Conservation (phyloP, 2,113 vertebrate genomes). For the Muntiacus reevesi region DNA sequence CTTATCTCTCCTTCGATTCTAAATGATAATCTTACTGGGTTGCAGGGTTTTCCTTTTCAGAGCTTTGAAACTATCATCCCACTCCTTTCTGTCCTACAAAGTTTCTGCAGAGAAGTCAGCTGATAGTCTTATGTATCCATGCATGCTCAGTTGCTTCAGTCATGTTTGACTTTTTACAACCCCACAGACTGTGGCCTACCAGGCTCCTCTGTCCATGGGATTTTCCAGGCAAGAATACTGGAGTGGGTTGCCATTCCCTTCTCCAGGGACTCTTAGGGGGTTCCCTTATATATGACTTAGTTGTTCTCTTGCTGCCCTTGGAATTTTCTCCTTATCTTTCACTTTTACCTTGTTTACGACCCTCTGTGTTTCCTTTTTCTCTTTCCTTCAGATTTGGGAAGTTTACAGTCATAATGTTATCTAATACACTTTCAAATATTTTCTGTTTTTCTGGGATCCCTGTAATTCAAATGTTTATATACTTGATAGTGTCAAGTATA, state of each 20-base stretch:
- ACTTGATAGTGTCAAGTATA: neutral
- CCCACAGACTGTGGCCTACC: neutral
- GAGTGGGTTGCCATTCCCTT: neutral
- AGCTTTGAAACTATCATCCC: neutral
- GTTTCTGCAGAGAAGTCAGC: neutral
- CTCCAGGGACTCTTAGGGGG: neutral
- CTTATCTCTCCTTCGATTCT: neutral
- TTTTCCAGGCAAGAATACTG: neutral
- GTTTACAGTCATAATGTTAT: neutral
- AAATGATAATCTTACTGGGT: neutral
- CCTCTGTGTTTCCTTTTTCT: neutral
- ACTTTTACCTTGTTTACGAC: neutral
- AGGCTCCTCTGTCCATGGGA: neutral
- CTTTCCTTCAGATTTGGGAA: neutral
- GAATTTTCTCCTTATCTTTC: neutral
- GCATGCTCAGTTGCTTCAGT: neutral
- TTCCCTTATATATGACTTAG: neutral
- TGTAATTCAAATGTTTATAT: neutral
- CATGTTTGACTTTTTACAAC: neutral
- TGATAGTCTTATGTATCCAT: neutral
- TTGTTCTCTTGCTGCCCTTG: neutral
- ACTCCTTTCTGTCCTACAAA: neutral
- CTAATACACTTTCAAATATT: neutral
- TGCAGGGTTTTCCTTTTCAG: neutral
- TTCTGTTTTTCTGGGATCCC: neutral